Evolutionary conservation across 2,113 vertebrate genomes (phyloP).

Genomic region (Buteo buteo): DNA sequence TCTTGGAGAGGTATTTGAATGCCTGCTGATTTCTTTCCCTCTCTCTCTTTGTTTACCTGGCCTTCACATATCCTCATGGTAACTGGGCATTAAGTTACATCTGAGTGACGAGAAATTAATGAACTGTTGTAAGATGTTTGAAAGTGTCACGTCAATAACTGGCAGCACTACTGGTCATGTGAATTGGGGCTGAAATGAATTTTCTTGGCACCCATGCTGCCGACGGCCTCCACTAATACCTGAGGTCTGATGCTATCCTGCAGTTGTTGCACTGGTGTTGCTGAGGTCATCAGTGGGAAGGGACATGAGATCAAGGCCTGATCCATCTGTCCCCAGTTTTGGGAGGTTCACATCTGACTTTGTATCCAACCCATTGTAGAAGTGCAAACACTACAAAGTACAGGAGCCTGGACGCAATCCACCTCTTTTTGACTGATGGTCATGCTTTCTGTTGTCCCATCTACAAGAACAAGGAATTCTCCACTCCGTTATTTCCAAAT

Average conservation of each 20-base stretch:
- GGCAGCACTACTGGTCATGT: not conserved
- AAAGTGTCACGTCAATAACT: not conserved
- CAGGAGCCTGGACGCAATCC: not conserved
- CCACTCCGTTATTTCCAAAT: not conserved
- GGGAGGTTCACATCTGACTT: not conserved
- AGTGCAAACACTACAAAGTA: not conserved
- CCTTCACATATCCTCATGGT: not conserved
- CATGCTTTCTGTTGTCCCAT: not conserved
- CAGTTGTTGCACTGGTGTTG: not conserved
- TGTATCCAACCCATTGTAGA: not conserved
- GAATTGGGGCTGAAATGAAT: not conserved
- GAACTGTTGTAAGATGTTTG: not conserved
- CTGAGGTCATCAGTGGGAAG: not conserved
- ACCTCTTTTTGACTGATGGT: not conserved
- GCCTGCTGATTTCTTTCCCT: not conserved
- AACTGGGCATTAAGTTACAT: not conserved
- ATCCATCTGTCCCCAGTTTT: not conserved
- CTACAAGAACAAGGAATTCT: not conserved
- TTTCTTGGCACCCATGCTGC: not conserved
- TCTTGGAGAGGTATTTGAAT: not conserved
- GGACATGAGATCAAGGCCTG: not conserved
- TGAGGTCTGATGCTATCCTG: not conserved
- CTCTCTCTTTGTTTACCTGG: not conserved
- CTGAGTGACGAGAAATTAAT: slow-evolving; percentile 13
- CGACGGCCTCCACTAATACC: not conserved